Evolutionary conservation across 2,888 invertebrate genomes (phyloP), one percentile per base, ranked within the genome.

Genomic region (Ceramica pisi): DNA sequence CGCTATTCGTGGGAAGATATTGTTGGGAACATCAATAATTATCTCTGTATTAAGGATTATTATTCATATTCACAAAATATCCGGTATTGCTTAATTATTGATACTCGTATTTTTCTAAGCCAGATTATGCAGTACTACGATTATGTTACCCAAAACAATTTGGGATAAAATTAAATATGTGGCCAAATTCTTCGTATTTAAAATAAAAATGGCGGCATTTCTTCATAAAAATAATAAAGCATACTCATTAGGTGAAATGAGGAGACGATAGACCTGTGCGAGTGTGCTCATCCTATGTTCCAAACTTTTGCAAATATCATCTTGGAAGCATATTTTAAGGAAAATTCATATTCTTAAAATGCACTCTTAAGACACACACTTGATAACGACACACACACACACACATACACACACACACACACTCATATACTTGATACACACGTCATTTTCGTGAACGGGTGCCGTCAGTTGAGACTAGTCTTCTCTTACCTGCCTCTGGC

Each of bases 41-140:
- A 7, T 23, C 44, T 41, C n/a, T n/a, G 16, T 16, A 23, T 44
- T 31, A 4, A 38, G 1, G n/a, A 55, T 50, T n/a, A 31, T 56
- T 19, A 23, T 16, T 19, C 1, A 8, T 31, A 19, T 26, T n/a
- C 31, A 0, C 16, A 23, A 46, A 31, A 38, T 66, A 55, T 21
- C 41, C 8, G 6, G 8, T 14, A 41, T 60, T 44, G 0, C 38
- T 51, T 19, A 66, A 74, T 51, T 16, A 53, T 59, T 59, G 46
- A n/a, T 21, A n/a, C n/a, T n/a, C n/a, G n/a, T n/a, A 14, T 50
- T 48, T 12, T 14, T 51, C 3, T 26, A 4, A 19, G n/a, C 44
- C 14, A 2, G 21, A 5, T 19, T 10, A n/a, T n/a, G 9, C 7
- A 6, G 35, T 9, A 12, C 14, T 26, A 19, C 7, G 23, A 14